A percentile compares a stretch with the other conserved stretches of the same genome.
These are phyloP conservation scores for Serranus cabrilla DNA, from an alignment of 2,797 vertebrate species.

Conservation along the genomic window DNA sequence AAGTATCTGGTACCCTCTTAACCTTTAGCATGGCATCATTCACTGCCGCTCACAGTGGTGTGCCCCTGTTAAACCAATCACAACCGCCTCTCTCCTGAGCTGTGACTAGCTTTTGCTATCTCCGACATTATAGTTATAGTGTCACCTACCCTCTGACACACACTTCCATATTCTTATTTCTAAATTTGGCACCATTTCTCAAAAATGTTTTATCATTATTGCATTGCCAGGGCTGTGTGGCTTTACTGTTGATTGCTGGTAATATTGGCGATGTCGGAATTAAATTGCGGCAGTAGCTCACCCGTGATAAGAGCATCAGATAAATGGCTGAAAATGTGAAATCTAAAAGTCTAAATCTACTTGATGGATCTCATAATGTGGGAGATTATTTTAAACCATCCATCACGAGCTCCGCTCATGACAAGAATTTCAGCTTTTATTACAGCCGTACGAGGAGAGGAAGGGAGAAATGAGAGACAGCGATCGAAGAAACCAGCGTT, in stretches of 20 bases:
- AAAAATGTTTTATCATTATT: slow-evolving; percentile 20
- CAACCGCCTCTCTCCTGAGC: slow-evolving; percentile 12
- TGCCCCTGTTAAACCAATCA: slow-evolving; percentile 17
- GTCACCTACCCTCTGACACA: slow-evolving; percentile 11
- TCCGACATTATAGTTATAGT: neutral
- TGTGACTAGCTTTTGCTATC: slow-evolving; percentile 4
- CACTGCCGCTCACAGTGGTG: slow-evolving; percentile 17
- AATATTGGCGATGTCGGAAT: slow-evolving; percentile 27
- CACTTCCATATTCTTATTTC: neutral
- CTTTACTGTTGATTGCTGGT: slow-evolving; percentile 24
- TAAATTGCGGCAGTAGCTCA: slow-evolving; percentile 28
- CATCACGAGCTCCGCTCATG: slow-evolving; percentile 20
- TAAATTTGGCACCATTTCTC: slow-evolving; percentile 12
- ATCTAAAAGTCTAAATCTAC: slow-evolving; percentile 44
- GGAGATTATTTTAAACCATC: slow-evolving; percentile 35
- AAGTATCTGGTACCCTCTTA: slow-evolving; percentile 45
- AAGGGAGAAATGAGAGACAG: neutral
- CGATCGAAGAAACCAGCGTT: slow-evolving; percentile 1
- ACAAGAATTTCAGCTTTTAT: slow-evolving; percentile 25
- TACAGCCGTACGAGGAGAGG: neutral
- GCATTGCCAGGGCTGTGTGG: neutral
- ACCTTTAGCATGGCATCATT: slow-evolving; percentile 59
- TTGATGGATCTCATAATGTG: slow-evolving; percentile 45
- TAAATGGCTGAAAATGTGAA: slow-evolving; percentile 42
- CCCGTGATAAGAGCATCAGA: slow-evolving; percentile 30